A percentile compares a stretch with the other conserved stretches of the same genome.
Evolutionary conservation across 2,888 invertebrate species (phyloP).

Genomic region (Polyommatus icarus): DNA sequence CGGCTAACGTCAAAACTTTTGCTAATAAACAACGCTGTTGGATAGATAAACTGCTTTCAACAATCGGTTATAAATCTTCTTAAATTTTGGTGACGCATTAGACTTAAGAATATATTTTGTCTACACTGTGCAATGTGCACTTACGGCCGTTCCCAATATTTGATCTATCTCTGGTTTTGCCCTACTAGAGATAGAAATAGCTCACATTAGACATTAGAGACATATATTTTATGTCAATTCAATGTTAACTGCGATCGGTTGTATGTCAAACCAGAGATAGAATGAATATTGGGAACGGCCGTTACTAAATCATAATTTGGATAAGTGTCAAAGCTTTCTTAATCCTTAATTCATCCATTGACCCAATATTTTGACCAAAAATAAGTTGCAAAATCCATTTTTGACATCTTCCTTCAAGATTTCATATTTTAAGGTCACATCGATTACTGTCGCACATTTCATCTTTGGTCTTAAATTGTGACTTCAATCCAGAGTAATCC

Average conservation of each 20-base stretch:
- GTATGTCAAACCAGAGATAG: too few relatives aligned
- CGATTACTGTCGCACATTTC: neutral
- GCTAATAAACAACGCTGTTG: neutral
- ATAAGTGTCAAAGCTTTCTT: constrained; percentile 4
- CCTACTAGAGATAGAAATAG: too few relatives aligned
- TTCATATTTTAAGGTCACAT: neutral
- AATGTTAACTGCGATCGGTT: too few relatives aligned
- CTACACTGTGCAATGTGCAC: neutral
- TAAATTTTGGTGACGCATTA: neutral
- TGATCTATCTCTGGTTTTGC: too few relatives aligned
- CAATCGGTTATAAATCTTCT: neutral
- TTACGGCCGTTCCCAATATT: too few relatives aligned
- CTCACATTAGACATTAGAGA: too few relatives aligned
- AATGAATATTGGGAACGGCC: too few relatives aligned
- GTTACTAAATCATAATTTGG: neutral
- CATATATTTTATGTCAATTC: too few relatives aligned
- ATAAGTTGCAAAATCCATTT: neutral
- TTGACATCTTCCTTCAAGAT: constrained; percentile 46
- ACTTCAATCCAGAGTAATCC: neutral
- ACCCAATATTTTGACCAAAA: constrained; percentile 33
- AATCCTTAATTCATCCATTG: constrained; percentile 38
- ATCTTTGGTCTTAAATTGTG: constrained; percentile 3
- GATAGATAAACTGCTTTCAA: neutral
- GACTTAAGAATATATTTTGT: neutral
- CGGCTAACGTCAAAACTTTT: neutral